These are phyloP conservation scores for Cephus spinipes DNA, from an alignment of 2,888 invertebrate genomes.

Conservation along the genomic window DNA sequence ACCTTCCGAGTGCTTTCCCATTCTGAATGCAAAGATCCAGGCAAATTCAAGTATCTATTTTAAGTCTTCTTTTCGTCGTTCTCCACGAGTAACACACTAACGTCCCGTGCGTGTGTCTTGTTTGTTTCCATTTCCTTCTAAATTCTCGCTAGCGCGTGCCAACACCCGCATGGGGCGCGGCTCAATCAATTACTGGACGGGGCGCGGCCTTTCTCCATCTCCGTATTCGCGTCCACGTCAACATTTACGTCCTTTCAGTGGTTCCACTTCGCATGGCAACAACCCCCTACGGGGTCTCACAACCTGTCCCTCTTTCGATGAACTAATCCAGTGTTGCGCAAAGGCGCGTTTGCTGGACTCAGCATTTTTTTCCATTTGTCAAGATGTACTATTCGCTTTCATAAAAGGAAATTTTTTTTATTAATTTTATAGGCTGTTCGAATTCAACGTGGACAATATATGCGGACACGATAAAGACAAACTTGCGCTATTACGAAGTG, in stretches of 20 bases:
- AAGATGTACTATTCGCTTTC: background rate
- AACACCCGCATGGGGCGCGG: conserved; percentile 57
- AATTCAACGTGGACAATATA: too few relatives aligned
- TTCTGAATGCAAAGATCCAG: background rate
- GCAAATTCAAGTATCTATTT: background rate
- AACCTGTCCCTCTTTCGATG: background rate
- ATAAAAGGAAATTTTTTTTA: background rate
- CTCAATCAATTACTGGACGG: conserved; percentile 59
- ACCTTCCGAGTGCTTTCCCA: background rate
- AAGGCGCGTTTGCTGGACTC: background rate
- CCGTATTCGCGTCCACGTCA: conserved; percentile 34
- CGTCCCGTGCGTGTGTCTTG: background rate
- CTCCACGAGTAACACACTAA: background rate
- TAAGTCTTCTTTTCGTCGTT: background rate
- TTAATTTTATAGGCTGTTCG: background rate
- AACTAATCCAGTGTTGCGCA: background rate
- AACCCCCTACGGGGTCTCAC: conserved; percentile 34
- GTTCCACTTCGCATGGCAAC: conserved; percentile 42
- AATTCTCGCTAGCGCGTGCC: conserved; percentile 24
- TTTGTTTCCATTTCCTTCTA: background rate
- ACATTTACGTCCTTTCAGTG: conserved; percentile 14
- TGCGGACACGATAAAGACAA: background rate
- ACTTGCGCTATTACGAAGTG: background rate
- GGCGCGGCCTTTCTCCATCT: conserved; percentile 44
- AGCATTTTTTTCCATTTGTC: background rate